Percentiles rank a stretch among this genome's conserved stretches.
These are phyloP conservation scores for Chamaea fasciata DNA, from an alignment of 2,113 vertebrate species.

Conservation along the genomic window DNA sequence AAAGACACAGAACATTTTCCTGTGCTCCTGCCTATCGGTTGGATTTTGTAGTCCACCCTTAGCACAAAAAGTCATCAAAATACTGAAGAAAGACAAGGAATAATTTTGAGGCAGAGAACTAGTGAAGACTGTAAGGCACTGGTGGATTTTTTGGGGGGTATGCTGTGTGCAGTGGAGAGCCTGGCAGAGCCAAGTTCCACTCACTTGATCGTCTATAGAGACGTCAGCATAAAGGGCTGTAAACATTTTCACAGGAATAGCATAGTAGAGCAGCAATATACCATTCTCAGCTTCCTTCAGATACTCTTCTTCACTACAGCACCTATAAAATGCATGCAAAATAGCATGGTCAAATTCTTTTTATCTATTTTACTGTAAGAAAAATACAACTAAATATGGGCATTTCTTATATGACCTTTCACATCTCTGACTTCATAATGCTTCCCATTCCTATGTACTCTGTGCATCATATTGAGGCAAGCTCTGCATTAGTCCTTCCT, in stretches of 20 bases:
- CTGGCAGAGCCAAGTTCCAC: neutral
- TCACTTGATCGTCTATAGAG: neutral
- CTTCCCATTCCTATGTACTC: neutral
- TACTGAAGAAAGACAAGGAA: neutral
- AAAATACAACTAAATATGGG: neutral
- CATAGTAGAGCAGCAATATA: neutral
- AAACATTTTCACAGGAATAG: neutral
- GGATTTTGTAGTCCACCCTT: neutral
- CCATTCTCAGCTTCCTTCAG: neutral
- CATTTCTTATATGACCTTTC: neutral
- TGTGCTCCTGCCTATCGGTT: neutral
- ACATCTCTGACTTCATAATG: neutral
- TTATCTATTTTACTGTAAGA: neutral
- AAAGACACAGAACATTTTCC: neutral
- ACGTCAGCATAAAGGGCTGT: neutral
- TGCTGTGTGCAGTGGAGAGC: neutral
- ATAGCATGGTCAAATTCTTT: neutral
- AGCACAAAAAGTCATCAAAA: neutral
- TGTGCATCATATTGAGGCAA: neutral
- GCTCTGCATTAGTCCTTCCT: neutral
- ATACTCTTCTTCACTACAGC: neutral
- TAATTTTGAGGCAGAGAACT: neutral
- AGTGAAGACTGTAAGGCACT: neutral
- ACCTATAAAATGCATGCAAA: neutral
- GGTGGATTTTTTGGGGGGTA: neutral